Evolutionary conservation across 1,140 invertebrate species (phyloP).

Genomic region (Drusus annulatus): DNA sequence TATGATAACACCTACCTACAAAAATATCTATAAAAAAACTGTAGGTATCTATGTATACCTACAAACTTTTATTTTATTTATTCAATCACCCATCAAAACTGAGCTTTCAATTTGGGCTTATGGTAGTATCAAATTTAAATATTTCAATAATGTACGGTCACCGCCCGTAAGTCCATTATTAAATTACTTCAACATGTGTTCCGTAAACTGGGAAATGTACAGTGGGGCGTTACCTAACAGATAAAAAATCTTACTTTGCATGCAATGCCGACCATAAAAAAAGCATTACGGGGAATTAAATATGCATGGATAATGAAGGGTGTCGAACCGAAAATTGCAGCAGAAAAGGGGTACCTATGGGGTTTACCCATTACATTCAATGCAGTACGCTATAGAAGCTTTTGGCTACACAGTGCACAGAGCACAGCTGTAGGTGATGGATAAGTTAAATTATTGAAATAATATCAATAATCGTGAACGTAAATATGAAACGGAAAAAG

Average conservation of each 20-base stretch:
- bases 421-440: no score
- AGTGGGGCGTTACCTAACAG: background rate
- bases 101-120: conserved; percentile 12
- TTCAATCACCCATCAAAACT: background rate
- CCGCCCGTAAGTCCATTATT: conserved; percentile 36
- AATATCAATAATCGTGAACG: no score
- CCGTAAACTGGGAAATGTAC: conserved; percentile 25
- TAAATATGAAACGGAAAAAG: no score
- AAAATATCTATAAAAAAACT: no score
- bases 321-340: conserved; percentile 48
- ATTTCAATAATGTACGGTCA: conserved; percentile 30
- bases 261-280: conserved; percentile 47
- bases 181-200: conserved; percentile 43
- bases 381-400: background rate
- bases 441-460: no score
- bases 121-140: conserved; percentile 13
- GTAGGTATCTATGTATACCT: no score
- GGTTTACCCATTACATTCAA: background rate
- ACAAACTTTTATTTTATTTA: no score
- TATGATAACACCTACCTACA: no score
- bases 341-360: conserved; percentile 13
- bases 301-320: conserved; percentile 52
- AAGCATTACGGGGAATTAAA: conserved; percentile 49
- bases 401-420: no score
- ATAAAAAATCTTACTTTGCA: conserved; percentile 33